These are phyloP conservation scores for Gibbula magus DNA, from an alignment of 2,888 invertebrate species.

Conservation along the genomic window DNA sequence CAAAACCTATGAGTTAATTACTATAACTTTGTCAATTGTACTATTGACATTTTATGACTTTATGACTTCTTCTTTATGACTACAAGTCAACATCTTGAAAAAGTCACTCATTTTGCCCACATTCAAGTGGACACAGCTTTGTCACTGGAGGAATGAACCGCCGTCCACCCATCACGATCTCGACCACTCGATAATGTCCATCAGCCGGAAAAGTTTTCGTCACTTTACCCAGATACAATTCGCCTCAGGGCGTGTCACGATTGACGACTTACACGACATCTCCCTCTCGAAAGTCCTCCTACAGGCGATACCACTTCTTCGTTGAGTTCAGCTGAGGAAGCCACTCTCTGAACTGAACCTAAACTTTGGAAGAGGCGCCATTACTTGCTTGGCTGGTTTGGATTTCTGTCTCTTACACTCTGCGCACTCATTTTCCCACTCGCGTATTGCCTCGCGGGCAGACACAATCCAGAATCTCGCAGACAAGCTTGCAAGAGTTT, in stretches of 20 bases:
- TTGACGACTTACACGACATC: not conserved
- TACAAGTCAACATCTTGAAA: too few species aligned
- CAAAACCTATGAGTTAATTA: too few species aligned
- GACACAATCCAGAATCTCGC: conserved; percentile 35
- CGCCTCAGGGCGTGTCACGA: conserved; percentile 1
- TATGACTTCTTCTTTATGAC: too few species aligned
- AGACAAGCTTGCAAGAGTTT: conserved; percentile 20
- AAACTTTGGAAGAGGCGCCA: conserved; percentile 32
- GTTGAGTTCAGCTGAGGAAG: not conserved
- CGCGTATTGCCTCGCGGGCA: conserved; percentile 32
- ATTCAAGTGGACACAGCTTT: not conserved
- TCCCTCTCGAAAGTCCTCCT: not conserved
- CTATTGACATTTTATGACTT: too few species aligned
- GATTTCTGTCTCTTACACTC: conserved; percentile 27
- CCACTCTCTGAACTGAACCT: conserved; percentile 21
- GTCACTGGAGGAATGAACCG: not conserved
- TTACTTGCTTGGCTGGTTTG: conserved; percentile 25
- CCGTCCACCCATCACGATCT: not conserved
- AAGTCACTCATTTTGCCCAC: too few species aligned
- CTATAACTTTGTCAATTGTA: too few species aligned
- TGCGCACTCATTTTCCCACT: conserved; percentile 25
- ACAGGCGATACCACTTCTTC: not conserved
- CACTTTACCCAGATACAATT: not conserved
- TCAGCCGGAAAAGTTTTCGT: not conserved
- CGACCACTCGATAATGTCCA: not conserved